Evolutionary conservation across 1,140 invertebrate genomes (phyloP).

Genomic region (Drosophila lacteicornis): DNA sequence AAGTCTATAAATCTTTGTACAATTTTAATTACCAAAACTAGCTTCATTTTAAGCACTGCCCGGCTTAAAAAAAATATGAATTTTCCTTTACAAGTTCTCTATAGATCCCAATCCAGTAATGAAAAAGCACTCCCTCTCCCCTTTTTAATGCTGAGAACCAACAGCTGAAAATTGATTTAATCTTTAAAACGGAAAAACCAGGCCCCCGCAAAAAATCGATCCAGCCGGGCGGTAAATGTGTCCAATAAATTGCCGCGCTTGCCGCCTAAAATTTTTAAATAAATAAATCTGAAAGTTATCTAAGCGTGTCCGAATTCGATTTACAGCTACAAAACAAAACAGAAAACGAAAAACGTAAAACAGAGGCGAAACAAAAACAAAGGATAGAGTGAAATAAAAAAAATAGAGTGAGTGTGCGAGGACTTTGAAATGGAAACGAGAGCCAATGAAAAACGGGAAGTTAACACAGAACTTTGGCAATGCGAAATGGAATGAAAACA

Average conservation of each 20-base stretch:
- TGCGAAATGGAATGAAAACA: conserved; percentile 36
- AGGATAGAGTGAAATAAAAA: conserved; percentile 7
- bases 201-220: conserved; percentile 7
- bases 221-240: conserved; percentile 21
- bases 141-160: no score
- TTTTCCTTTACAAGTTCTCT: no score
- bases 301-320: conserved; percentile 74
- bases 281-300: conserved; percentile 76
- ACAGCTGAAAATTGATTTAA: conserved; percentile 13
- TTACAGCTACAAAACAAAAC: conserved; percentile 58
- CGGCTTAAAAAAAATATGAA: background rate
- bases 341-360: conserved; percentile 1
- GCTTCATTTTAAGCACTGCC: no score
- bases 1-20: no score
- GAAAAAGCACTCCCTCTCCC: no score
- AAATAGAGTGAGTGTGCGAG: conserved; percentile 17
- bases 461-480: conserved; percentile 31
- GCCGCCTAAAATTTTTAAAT: conserved; percentile 63
- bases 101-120: no score
- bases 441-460: conserved; percentile 11
- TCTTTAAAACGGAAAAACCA: conserved; percentile 30
- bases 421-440: conserved; percentile 25
- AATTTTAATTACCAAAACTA: no score
- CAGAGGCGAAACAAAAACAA: conserved; percentile 12
- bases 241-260: conserved; percentile 60